Evolutionary conservation across 2,113 vertebrate genomes (phyloP).

Genomic region (Mesocricetus auratus): DNA sequence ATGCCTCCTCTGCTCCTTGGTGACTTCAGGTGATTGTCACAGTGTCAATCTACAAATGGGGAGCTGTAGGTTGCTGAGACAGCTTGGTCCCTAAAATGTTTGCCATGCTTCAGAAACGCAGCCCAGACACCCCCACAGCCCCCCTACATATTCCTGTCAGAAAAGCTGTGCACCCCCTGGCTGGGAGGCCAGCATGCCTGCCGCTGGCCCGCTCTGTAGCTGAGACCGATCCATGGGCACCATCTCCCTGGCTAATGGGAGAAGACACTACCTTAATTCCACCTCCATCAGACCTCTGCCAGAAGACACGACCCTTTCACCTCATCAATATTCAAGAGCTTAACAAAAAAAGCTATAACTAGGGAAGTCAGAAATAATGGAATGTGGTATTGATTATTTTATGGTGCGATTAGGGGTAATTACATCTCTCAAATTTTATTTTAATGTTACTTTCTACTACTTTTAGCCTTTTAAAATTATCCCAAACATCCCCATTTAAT

Average conservation of each 20-base stretch:
- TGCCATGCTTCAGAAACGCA: not conserved
- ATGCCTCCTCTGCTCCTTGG: not conserved
- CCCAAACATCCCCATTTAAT: conserved; percentile 91
- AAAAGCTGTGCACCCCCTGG: not conserved
- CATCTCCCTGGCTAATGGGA: conserved; percentile 76
- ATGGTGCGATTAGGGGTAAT: conserved; percentile 92
- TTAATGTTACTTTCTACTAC: conserved; percentile 92
- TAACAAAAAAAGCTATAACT: conserved; percentile 91
- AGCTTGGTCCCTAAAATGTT: not conserved
- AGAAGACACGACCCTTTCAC: conserved; percentile 86
- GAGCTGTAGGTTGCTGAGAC: not conserved
- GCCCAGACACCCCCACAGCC: not conserved
- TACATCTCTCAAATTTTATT: conserved; percentile 93
- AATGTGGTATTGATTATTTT: conserved; percentile 94
- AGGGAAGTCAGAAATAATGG: conserved; percentile 92
- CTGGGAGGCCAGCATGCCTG: not conserved
- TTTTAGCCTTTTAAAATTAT: conserved; percentile 92
- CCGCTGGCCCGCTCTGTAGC: not conserved
- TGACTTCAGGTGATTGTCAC: not conserved
- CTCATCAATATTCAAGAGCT: conserved; percentile 92
- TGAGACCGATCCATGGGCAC: conserved; percentile 57
- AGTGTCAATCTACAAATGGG: not conserved
- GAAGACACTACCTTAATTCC: conserved; percentile 88
- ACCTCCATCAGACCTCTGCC: conserved; percentile 88
- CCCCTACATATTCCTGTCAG: not conserved